phyloP scores from a whole-genome alignment of 2,797 vertebrate species.

The Decapterus maruadsi region DNA sequence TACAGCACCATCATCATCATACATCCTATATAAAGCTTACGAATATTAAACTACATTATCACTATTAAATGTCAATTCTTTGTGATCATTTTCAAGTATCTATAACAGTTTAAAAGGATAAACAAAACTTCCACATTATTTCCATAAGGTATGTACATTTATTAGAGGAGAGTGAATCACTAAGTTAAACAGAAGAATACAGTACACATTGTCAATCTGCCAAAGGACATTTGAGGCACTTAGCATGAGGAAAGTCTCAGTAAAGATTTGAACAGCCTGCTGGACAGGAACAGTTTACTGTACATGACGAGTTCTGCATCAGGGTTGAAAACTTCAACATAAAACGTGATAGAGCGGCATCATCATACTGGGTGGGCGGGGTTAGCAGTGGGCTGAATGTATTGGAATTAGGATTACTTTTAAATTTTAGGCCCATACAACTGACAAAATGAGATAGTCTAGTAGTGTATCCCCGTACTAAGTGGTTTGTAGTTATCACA shows the following conservation, averaged over 20 bases:
- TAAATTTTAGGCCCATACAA: background rate
- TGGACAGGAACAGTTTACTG: constrained; percentile 37
- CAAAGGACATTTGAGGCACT: constrained; percentile 84
- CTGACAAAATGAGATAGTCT: background rate
- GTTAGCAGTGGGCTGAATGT: background rate
- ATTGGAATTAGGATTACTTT: background rate
- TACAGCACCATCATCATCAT: background rate
- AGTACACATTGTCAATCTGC: constrained; percentile 82
- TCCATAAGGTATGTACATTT: constrained; percentile 80
- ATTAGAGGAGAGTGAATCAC: constrained; percentile 75
- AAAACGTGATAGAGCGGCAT: background rate
- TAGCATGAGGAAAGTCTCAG: constrained; percentile 77
- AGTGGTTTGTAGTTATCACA: constrained; percentile 21
- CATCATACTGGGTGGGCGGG: background rate
- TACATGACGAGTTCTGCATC: constrained; percentile 27
- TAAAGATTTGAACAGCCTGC: constrained; percentile 50
- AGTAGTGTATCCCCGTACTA: constrained; percentile 6
- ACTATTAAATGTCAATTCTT: background rate
- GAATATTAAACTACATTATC: background rate
- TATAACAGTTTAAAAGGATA: background rate
- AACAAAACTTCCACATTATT: background rate
- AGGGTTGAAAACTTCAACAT: background rate
- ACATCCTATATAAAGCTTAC: background rate
- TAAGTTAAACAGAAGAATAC: constrained; percentile 66
- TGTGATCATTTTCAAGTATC: background rate